Conservation (phyloP, 1,140 invertebrate species). For the Brachionus rotundiformis region DNA sequence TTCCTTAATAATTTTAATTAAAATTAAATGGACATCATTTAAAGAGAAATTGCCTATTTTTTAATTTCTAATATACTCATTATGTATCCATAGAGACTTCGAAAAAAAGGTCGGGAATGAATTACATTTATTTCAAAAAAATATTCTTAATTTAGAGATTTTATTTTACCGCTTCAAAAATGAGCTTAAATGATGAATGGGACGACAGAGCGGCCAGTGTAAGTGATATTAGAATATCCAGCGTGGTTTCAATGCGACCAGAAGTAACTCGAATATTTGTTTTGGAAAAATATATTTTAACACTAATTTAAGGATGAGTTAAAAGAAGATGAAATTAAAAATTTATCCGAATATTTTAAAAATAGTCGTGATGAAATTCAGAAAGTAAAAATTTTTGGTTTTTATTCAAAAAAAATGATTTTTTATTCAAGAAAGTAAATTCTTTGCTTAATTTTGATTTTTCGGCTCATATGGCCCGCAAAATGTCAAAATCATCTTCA, state of each 20-base stretch:
- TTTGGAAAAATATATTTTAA: neutral
- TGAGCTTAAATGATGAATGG: constrained; percentile 13
- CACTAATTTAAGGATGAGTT: constrained; percentile 5
- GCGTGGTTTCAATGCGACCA: neutral
- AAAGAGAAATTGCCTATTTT: neutral
- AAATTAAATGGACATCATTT: neutral
- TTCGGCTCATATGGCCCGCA: neutral
- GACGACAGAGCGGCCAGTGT: constrained; percentile 46
- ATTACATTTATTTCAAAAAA: neutral
- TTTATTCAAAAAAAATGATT: neutral
- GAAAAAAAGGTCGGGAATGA: constrained; percentile 32
- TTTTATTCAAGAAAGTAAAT: constrained; percentile 34
- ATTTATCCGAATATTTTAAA: constrained; percentile 47
- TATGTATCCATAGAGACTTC: constrained; percentile 34
- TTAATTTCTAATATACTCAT: neutral
- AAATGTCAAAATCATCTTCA: neutral
- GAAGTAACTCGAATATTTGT: neutral
- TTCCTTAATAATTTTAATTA: no score
- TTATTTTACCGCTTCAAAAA: neutral
- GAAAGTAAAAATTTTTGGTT: constrained; percentile 1
- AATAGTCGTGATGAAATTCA: constrained; percentile 44
- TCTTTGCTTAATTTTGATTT: constrained; percentile 39
- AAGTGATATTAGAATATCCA: constrained; percentile 49
- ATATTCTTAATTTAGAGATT: neutral
- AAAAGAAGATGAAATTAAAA: constrained; percentile 39